Evolutionary conservation across 2,113 vertebrate species (phyloP), one percentile per base, ranked within the genome.

Genomic region (Loxodonta africana): DNA sequence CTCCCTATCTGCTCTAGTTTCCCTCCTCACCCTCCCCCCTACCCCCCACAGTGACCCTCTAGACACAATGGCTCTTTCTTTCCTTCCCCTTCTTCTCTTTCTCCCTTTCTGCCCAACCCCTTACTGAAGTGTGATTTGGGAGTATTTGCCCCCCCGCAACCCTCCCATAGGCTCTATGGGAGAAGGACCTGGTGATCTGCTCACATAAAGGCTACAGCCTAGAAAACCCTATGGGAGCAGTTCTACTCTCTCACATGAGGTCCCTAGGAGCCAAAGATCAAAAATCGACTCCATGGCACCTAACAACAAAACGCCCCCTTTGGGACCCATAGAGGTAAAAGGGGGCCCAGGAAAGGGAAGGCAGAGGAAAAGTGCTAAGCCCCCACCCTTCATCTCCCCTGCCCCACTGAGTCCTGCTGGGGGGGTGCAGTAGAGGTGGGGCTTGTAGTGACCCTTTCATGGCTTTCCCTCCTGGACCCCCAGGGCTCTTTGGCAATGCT

Each of bases 21-120:
- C 74, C 41, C n/a, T 65, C 2, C 1, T 2, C 3, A 5, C 0
- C 17, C 9, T 7, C 26, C 12, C 17, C 12, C 11, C 17, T 48
- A 48, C 26, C 12, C 17, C 12, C 11, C 67, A 12, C 20, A 10
- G 28, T 46, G 10, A 2, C 20, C n/a, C 30, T 71, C 3, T 18
- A 12, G 26, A 10, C 23, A 15, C 23, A 1, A 2, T 2, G 4
- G 5, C 30, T 51, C 62, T 57, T 62, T 74, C 63, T 37, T n/a
- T 7, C 44, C 48, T 57, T n/a, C 62, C 17, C 18, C 0, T 28
- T 41, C 80, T 53, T 53, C 48, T 20, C 6, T 57, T 17, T 21
- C 10, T n/a, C 53, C 20, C 28, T n/a, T 63, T 53, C 5, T 41
- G 37, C 8, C 62, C 71, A 18, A 3, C 2, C 15, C 53, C 17